Base-by-base conservation (phyloP, 1,140 invertebrate species). In the Drosophila miranda region DNA sequence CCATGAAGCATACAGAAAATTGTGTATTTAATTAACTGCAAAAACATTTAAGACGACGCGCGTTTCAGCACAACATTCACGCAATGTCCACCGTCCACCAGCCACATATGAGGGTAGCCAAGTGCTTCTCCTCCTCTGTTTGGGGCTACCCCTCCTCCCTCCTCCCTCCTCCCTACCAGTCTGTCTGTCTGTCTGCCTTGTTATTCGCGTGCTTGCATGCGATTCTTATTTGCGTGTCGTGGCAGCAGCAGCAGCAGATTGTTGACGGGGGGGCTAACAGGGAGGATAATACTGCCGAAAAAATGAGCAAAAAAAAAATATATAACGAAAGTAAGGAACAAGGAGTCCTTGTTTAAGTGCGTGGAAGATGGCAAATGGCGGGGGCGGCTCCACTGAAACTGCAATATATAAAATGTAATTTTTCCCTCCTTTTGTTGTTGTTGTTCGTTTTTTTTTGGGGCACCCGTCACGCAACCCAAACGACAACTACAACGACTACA, bases 11-110 rank as follows among this genome's bases (percentile, higher is more conserved):
- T 45, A 54, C 43, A 55, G 51, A 50, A 62, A 44, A 83, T 82
- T 79, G 55, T 60, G 58, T 79, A 84, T 84, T 84, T 84, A 84
- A 84, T 84, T 84, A 84, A 84, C 80, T 84, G 76, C 77, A 76
- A 86, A 86, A 81, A 86, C 72, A 84, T 84, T 84, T 76, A 61
- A 64, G 76, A 72, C 81, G 64, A 62, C 77, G 62, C 81, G 67
- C 68, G 80, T 64, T 80, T 69, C 80, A 84, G 76, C 66, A 75
- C 70, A 66, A 60, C 57, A 51, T 78, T 75, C 79, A 84, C 80
- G 78, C 78, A 81, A 76, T 63, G 73, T 21, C 51, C 67, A 51
- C 57, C 57, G 23, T 19, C 19, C 19, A 19, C 6, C 6, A 5
- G 4, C 23, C n/a, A 14, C 21, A 44, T 6, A 55, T 16, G 42